Evolutionary conservation across 2,113 vertebrate genomes (phyloP).

Genomic region (Phrynosoma blainvillii): DNA sequence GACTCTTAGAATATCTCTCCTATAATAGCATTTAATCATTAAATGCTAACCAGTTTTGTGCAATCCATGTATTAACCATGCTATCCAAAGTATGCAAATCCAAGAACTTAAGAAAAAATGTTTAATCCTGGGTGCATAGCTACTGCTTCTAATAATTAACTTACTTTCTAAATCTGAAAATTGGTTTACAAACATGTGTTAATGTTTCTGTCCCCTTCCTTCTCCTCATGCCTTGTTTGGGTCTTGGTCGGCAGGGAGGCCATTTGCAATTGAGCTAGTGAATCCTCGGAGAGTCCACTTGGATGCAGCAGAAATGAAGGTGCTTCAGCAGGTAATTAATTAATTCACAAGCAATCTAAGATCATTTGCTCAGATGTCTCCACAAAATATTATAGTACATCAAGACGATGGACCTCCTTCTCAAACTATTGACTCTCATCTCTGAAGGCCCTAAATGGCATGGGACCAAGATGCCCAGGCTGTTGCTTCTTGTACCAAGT

Average conservation of each 20-base stretch:
- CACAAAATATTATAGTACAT: no score
- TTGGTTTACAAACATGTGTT: conserved; percentile 1
- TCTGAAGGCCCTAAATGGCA: no score
- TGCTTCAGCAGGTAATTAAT: conserved; percentile 91
- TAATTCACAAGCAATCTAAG: background rate
- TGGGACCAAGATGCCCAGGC: no score
- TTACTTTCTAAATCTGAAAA: background rate
- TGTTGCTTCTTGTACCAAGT: no score
- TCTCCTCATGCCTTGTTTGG: no score
- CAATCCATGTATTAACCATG: no score
- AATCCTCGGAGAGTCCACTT: conserved; percentile 87
- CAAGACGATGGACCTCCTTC: no score
- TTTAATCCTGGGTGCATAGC: no score
- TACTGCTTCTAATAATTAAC: no score
- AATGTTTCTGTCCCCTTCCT: background rate
- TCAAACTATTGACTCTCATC: no score
- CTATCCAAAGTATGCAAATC: background rate
- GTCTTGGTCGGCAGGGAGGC: conserved; percentile 84
- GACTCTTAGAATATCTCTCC: background rate
- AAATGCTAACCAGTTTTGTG: no score
- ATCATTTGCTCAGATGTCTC: no score
- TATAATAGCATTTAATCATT: background rate
- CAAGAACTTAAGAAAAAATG: background rate
- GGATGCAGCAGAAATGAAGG: conserved; percentile 81
- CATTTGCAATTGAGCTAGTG: conserved; percentile 95